A percentile compares a stretch with the other conserved stretches of the same genome.
These are phyloP conservation scores for Idaea aversata DNA, from an alignment of 2,888 invertebrate species.

Conservation along the genomic window DNA sequence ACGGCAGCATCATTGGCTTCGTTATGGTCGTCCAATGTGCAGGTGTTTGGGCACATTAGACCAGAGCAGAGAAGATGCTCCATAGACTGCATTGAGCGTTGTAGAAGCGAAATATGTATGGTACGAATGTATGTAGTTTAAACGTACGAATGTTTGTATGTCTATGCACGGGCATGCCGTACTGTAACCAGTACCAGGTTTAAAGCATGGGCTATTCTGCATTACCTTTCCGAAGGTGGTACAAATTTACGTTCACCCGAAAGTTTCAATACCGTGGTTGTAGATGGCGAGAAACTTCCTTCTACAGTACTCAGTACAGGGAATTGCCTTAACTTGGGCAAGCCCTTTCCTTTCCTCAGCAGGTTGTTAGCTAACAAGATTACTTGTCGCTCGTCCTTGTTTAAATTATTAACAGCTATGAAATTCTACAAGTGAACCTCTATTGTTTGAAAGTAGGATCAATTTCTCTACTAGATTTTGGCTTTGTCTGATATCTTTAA, in stretches of 20 bases:
- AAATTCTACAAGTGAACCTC: conserved; percentile 34
- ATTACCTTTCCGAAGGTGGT: not conserved
- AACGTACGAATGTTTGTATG: too few species aligned
- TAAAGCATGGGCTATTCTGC: not conserved
- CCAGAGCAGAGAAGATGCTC: too few species aligned
- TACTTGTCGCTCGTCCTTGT: conserved; percentile 56
- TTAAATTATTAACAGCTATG: conserved; percentile 59
- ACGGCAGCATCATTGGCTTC: too few species aligned
- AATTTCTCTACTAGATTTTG: not conserved
- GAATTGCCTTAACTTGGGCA: conserved; percentile 62
- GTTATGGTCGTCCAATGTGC: too few species aligned
- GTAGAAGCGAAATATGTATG: too few species aligned
- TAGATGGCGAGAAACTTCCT: conserved; percentile 26
- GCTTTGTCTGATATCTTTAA: not conserved
- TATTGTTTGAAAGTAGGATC: conserved; percentile 9
- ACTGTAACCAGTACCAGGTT: too few species aligned
- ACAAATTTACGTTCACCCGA: not conserved
- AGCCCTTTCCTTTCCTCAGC: conserved; percentile 48
- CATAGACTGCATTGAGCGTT: too few species aligned
- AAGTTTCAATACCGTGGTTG: conserved; percentile 1
- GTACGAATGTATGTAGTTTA: too few species aligned
- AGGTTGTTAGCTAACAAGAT: conserved; percentile 70
- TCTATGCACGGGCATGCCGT: too few species aligned
- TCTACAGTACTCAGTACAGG: conserved; percentile 48
- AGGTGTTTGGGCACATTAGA: too few species aligned